Conservation (phyloP, 2,113 vertebrate species). For the Etia nguti region DNA sequence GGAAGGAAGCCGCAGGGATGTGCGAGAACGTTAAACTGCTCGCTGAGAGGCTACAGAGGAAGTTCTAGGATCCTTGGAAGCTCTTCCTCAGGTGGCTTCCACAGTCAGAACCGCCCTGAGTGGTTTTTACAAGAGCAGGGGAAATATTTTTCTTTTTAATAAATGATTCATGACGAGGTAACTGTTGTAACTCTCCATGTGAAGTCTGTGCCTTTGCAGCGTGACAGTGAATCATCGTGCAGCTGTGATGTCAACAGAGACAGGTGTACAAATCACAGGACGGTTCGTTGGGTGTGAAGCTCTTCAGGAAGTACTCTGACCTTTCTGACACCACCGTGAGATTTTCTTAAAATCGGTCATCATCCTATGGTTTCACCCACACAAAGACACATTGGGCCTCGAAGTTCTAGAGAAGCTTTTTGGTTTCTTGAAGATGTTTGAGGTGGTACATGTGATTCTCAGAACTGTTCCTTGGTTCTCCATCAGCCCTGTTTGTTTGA, state of each 20-base stretch:
- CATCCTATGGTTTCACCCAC: accelerated
- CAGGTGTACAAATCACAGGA: neutral
- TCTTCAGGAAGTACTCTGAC: neutral
- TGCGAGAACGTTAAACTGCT: neutral
- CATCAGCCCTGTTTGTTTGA: too few relatives aligned
- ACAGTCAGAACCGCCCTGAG: neutral
- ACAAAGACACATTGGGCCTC: neutral
- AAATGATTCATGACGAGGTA: neutral
- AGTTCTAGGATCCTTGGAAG: neutral
- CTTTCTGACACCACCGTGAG: neutral
- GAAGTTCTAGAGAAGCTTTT: neutral
- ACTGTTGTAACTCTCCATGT: neutral
- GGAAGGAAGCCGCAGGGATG: neutral
- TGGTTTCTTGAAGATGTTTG: neutral
- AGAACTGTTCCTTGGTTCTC: too few relatives aligned
- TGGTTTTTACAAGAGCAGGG: neutral
- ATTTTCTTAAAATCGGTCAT: neutral
- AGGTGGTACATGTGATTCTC: too few relatives aligned
- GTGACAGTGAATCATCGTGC: neutral
- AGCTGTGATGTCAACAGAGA: neutral
- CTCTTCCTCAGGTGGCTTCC: neutral
- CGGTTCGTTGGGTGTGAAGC: neutral
- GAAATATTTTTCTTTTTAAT: neutral
- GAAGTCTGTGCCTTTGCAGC: neutral
- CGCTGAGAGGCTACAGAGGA: neutral